Percentiles rank a stretch among this genome's conserved stretches.
Conservation (phyloP, 2,888 invertebrate species). For the Lymantria monacha region DNA sequence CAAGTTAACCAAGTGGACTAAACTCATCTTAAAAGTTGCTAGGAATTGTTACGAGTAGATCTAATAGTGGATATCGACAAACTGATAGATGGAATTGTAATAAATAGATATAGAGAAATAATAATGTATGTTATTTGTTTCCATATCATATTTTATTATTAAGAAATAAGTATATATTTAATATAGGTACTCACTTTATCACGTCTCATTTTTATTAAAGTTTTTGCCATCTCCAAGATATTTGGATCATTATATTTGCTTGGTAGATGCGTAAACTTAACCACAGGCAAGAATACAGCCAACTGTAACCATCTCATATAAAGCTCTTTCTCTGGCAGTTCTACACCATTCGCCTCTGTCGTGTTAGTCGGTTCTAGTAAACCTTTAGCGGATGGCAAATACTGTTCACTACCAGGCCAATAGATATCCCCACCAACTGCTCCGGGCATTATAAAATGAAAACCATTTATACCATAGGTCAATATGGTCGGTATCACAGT, state of each 20-base stretch:
- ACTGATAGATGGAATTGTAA: too few relatives aligned
- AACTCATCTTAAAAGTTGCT: too few relatives aligned
- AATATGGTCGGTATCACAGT: slow-evolving; percentile 93
- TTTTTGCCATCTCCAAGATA: slow-evolving; percentile 89
- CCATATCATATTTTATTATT: too few relatives aligned
- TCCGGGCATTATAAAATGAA: slow-evolving; percentile 96
- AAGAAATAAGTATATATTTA: too few relatives aligned
- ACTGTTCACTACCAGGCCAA: slow-evolving; percentile 82
- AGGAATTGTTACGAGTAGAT: too few relatives aligned
- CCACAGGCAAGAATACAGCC: slow-evolving; percentile 94
- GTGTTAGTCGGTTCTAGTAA: slow-evolving; percentile 52
- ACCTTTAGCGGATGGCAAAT: slow-evolving; percentile 77
- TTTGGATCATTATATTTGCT: slow-evolving; percentile 92
- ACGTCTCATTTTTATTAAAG: slow-evolving; percentile 87
- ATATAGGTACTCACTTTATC: slow-evolving; percentile 81
- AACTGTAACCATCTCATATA: slow-evolving; percentile 96
- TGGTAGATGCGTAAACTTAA: slow-evolving; percentile 95
- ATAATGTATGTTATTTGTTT: too few relatives aligned
- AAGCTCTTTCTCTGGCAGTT: slow-evolving; percentile 89
- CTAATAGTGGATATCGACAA: too few relatives aligned
- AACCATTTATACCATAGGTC: slow-evolving; percentile 94
- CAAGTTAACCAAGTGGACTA: too few relatives aligned
- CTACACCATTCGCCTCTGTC: slow-evolving; percentile 68
- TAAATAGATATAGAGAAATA: too few relatives aligned
- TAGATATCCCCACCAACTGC: slow-evolving; percentile 95